Evolutionary conservation across 2,113 vertebrate species (phyloP).

Genomic region (Aspiorhynchus laticeps): DNA sequence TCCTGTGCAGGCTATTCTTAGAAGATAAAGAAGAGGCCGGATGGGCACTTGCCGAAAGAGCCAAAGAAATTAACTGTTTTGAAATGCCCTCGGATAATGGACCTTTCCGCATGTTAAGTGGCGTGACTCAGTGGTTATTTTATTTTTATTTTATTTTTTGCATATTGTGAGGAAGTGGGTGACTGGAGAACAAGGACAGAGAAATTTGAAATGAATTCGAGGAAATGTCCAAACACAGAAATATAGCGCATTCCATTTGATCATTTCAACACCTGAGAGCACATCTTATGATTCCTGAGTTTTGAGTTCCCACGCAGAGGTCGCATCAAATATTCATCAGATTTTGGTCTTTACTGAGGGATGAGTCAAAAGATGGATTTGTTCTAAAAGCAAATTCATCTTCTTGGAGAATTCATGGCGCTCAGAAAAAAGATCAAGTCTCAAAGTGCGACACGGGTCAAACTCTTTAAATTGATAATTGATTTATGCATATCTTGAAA

Average conservation of each 20-base stretch:
- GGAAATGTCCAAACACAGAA: constrained; percentile 20
- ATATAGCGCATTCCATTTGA: constrained; percentile 16
- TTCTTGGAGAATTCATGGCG: neutral
- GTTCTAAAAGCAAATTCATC: constrained; percentile 32
- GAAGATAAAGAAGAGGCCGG: constrained; percentile 58
- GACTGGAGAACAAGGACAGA: constrained; percentile 9
- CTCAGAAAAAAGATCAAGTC: neutral
- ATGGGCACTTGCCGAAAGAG: constrained; percentile 58
- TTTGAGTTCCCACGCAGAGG: constrained; percentile 33
- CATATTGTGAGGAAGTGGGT: neutral
- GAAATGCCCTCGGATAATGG: constrained; percentile 58
- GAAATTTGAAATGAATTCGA: neutral
- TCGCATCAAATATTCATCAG: constrained; percentile 49
- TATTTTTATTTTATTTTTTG: constrained; percentile 45
- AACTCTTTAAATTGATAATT: constrained; percentile 2
- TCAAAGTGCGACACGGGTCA: constrained; percentile 21
- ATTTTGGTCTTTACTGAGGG: constrained; percentile 26
- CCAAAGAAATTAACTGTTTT: constrained; percentile 63
- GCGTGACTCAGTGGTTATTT: neutral
- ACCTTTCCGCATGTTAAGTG: constrained; percentile 30
- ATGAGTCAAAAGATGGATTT: constrained; percentile 38
- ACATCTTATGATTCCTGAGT: constrained; percentile 7
- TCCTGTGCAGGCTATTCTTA: constrained; percentile 63
- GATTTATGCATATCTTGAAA: constrained; percentile 17
- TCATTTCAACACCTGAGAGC: constrained; percentile 31